phyloP scores from a whole-genome alignment of 2,113 vertebrate species.

The Peromyscus polionotus region DNA sequence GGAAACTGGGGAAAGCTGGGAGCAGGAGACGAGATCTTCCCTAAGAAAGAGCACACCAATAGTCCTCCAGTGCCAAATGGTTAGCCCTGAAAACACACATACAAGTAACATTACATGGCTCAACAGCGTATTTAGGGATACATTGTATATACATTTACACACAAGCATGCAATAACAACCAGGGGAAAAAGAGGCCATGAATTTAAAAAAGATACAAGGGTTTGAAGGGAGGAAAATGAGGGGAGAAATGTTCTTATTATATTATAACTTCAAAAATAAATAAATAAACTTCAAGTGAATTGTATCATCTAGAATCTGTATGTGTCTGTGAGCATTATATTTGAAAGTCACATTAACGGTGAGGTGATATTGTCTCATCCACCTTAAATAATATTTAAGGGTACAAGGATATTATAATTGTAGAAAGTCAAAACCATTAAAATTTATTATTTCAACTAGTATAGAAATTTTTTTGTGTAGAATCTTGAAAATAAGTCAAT shows the following conservation, averaged over 20 bases:
- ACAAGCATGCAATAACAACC: neutral
- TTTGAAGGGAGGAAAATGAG: neutral
- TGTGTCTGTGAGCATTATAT: neutral
- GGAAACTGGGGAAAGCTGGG: neutral
- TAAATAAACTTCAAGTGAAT: neutral
- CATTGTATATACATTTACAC: neutral
- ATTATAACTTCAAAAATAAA: neutral
- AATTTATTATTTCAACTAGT: conserved; percentile 27
- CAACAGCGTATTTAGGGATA: neutral
- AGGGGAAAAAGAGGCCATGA: neutral
- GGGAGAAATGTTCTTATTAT: neutral
- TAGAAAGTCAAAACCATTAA: neutral
- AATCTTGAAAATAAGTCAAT: conserved; percentile 15
- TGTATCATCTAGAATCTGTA: neutral
- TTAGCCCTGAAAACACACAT: neutral
- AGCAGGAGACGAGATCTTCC: neutral
- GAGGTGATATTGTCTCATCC: neutral
- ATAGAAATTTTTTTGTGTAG: neutral
- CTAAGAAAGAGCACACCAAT: neutral
- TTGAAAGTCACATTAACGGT: neutral
- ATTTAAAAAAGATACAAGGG: neutral
- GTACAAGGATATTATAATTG: neutral
- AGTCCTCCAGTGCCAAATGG: neutral
- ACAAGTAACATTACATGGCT: neutral
- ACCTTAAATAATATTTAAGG: conserved; percentile 36